Conservation (phyloP, 2,113 vertebrate genomes). For the Triplophysa siluroides region DNA sequence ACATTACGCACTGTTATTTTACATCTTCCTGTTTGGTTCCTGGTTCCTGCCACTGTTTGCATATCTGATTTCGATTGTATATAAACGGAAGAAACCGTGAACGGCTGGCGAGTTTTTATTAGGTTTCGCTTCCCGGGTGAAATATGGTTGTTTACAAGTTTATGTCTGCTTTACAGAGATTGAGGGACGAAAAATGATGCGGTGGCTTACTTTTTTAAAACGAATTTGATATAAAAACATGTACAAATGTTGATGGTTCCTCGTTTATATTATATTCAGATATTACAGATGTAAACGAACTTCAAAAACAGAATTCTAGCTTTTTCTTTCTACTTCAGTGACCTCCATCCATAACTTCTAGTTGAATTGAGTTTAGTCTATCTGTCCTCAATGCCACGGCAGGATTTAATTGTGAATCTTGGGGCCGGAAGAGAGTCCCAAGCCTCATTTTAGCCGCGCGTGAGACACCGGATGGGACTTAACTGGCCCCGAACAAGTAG, state of each 20-base stretch:
- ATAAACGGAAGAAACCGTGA: conserved; percentile 22
- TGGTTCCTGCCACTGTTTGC: conserved; percentile 17
- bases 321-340: conserved; percentile 21
- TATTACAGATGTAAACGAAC: too few species aligned
- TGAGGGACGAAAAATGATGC: neutral
- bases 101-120: conserved; percentile 11
- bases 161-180: conserved; percentile 9
- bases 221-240: neutral
- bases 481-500: conserved; percentile 34
- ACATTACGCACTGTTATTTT: conserved; percentile 17
- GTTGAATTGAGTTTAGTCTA: conserved; percentile 26
- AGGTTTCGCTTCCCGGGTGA: conserved; percentile 20
- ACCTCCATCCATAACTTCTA: conserved; percentile 36
- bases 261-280: too few species aligned
- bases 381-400: conserved; percentile 1
- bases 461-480: conserved; percentile 32
- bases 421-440: conserved; percentile 40
- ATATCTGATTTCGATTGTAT: conserved; percentile 14
- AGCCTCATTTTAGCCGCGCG: conserved; percentile 48
- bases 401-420: conserved; percentile 54
- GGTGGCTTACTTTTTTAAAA: neutral
- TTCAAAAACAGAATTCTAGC: too few species aligned
- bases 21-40: conserved; percentile 10
- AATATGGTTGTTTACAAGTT: conserved; percentile 26
- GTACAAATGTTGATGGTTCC: too few species aligned